Conservation (phyloP, 2,888 invertebrate genomes). For the Phasia obesa region DNA sequence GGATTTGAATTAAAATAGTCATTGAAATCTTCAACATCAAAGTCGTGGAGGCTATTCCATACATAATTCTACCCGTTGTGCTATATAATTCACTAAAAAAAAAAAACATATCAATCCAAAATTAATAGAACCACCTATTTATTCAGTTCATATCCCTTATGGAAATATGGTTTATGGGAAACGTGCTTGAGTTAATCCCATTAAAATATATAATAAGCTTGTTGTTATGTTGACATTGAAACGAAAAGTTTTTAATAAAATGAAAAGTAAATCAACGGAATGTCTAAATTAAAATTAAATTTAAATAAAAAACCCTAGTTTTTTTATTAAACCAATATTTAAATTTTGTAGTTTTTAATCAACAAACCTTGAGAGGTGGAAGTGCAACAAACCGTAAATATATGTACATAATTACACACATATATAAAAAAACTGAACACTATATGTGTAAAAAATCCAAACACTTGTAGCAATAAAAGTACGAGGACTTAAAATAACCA, state of each 20-base stretch:
- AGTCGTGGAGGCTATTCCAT: too few relatives aligned
- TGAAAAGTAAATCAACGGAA: neutral
- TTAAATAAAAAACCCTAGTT: constrained; percentile 20
- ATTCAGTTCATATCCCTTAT: too few relatives aligned
- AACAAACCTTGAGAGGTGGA: constrained; percentile 37
- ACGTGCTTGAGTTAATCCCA: too few relatives aligned
- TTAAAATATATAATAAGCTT: too few relatives aligned
- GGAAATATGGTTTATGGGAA: too few relatives aligned
- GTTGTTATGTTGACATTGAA: too few relatives aligned
- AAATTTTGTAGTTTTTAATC: constrained; percentile 13
- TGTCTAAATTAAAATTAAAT: constrained; percentile 22
- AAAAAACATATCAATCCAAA: too few relatives aligned
- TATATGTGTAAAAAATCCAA: constrained; percentile 9
- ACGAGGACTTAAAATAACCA: constrained; percentile 3
- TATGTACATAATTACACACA: neutral
- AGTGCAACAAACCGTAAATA: constrained; percentile 65
- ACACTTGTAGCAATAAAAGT: constrained; percentile 11
- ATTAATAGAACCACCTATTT: too few relatives aligned
- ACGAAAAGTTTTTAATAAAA: neutral
- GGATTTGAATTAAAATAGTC: too few relatives aligned
- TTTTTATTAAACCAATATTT: neutral
- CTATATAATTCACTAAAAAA: too few relatives aligned
- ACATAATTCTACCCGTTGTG: too few relatives aligned
- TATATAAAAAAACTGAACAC: neutral
- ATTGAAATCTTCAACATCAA: too few relatives aligned